Conservation (phyloP, 2,113 vertebrate species). For the Pithys albifrons region DNA sequence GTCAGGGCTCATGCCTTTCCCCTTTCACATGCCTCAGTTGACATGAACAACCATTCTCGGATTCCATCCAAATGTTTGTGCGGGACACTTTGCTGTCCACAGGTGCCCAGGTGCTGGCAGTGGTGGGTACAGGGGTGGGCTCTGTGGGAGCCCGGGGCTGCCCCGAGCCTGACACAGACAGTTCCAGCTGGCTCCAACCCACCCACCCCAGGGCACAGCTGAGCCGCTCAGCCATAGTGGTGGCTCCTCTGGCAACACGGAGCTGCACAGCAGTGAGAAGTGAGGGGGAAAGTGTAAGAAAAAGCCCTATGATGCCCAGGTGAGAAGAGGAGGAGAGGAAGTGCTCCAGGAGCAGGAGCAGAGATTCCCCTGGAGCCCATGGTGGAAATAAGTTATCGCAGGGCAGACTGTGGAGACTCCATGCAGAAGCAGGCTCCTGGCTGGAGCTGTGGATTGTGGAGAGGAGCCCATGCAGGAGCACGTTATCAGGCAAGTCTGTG, state of each 20-base stretch:
- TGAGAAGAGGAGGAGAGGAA: neutral
- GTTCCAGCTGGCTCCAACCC: neutral
- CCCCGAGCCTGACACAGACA: neutral
- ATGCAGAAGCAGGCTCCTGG: neutral
- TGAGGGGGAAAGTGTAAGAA: neutral
- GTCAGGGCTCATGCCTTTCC: accelerated
- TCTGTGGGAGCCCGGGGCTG: neutral
- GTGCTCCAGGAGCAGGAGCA: accelerated
- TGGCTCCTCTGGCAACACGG: accelerated
- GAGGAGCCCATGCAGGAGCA: neutral
- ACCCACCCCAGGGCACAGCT: neutral
- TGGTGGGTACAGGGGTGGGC: neutral
- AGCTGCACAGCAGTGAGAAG: neutral
- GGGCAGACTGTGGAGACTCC: neutral
- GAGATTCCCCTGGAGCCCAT: neutral
- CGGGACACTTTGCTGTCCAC: neutral
- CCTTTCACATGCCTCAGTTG: accelerated
- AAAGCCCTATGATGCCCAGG: neutral
- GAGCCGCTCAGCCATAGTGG: accelerated
- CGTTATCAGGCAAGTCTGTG: neutral
- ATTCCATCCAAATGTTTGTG: neutral
- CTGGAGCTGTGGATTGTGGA: neutral
- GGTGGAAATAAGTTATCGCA: neutral
- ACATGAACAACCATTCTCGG: neutral
- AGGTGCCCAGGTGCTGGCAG: neutral